A percentile compares a stretch with the other conserved stretches of the same genome.
Evolutionary conservation across 1,140 invertebrate genomes (phyloP).

Genomic region (Lethocerus indicus): DNA sequence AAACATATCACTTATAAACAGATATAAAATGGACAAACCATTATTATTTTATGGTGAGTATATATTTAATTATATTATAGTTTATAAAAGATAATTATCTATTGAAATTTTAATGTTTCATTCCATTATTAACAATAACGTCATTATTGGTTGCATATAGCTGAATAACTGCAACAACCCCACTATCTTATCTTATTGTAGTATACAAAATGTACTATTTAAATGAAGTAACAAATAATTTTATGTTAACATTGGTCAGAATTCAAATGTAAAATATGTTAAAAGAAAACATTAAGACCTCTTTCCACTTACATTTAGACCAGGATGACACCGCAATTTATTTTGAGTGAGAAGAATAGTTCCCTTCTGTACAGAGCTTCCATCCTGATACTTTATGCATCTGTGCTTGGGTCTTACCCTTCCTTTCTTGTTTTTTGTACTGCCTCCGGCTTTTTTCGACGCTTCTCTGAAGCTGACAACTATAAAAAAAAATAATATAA

Average conservation of each 20-base stretch:
- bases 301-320: conserved; percentile 44
- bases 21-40: too few relatives aligned
- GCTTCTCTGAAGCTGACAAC: conserved; percentile 31
- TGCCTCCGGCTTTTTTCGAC: conserved; percentile 47
- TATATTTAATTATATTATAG: too few relatives aligned
- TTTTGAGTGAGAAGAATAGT: conserved; percentile 48
- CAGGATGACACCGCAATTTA: conserved; percentile 57
- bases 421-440: conserved; percentile 40
- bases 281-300: neutral
- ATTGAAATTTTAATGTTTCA: too few relatives aligned
- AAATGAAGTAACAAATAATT: neutral
- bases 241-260: neutral
- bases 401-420: conserved; percentile 50
- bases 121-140: too few relatives aligned
- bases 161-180: too few relatives aligned
- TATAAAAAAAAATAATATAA: conserved; percentile 14
- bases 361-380: conserved; percentile 39
- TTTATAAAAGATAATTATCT: too few relatives aligned
- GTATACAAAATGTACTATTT: too few relatives aligned
- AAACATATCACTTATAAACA: too few relatives aligned
- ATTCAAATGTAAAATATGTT: neutral
- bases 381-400: conserved; percentile 49
- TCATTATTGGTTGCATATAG: too few relatives aligned
- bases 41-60: too few relatives aligned
- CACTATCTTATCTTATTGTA: too few relatives aligned